Evolutionary conservation across 2,888 invertebrate genomes (phyloP).

Genomic region (Epinotia demarniana): DNA sequence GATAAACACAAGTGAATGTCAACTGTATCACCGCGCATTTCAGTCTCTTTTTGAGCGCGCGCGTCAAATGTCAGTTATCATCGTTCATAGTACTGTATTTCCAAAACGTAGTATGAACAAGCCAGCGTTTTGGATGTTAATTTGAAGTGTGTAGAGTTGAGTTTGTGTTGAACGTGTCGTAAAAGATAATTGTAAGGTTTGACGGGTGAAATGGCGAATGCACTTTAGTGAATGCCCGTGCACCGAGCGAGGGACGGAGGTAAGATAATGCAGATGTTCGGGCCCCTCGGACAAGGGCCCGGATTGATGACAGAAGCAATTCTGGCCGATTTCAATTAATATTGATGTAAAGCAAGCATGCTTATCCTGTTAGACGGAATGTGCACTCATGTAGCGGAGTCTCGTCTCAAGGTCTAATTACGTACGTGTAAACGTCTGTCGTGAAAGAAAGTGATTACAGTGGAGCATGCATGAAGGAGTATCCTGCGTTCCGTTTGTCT

Average conservation of each 20-base stretch:
- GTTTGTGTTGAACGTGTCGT: constrained; percentile 49
- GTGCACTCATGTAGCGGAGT: constrained; percentile 10
- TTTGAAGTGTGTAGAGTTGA: constrained; percentile 47
- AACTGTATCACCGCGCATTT: constrained; percentile 49
- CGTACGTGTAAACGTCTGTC: neutral
- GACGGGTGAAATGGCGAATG: constrained; percentile 76
- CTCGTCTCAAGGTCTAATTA: constrained; percentile 1
- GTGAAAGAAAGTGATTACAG: neutral
- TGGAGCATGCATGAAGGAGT: neutral
- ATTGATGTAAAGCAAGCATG: constrained; percentile 67
- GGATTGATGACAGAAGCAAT: constrained; percentile 78
- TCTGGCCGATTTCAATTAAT: constrained; percentile 77
- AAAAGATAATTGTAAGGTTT: constrained; percentile 70
- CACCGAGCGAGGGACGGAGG: constrained; percentile 68
- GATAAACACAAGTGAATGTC: constrained; percentile 49
- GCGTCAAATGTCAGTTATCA: constrained; percentile 66
- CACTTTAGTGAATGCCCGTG: constrained; percentile 79
- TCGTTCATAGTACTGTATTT: constrained; percentile 63
- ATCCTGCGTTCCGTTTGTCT: neutral
- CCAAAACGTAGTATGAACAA: constrained; percentile 48
- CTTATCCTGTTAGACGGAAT: constrained; percentile 37
- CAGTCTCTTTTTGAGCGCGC: constrained; percentile 50
- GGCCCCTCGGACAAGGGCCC: constrained; percentile 57
- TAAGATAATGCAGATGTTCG: constrained; percentile 82
- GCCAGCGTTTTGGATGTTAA: constrained; percentile 51